phyloP scores from a whole-genome alignment of 2,113 vertebrate genomes.

The Natator depressus region DNA sequence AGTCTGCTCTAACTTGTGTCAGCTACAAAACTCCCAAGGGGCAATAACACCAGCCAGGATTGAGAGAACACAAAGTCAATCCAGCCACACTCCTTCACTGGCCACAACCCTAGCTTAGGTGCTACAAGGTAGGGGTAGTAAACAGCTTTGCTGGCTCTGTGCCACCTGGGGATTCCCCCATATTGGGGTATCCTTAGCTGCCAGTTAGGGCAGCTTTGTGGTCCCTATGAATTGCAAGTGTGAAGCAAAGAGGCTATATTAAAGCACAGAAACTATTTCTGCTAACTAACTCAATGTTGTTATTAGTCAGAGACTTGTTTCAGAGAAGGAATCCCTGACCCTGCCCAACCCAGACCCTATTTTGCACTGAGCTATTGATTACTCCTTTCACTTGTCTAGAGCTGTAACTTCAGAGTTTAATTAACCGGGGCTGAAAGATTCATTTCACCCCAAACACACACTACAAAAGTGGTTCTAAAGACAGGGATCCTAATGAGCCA shows the following conservation, averaged over 20 bases:
- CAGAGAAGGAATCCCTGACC: neutral
- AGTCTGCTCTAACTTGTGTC: constrained; percentile 28
- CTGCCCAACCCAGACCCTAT: neutral
- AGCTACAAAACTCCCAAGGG: neutral
- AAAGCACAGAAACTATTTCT: neutral
- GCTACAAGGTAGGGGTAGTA: neutral
- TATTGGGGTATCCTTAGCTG: constrained; percentile 52
- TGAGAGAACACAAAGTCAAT: neutral
- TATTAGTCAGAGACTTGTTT: constrained; percentile 38
- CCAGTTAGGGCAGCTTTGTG: constrained; percentile 65
- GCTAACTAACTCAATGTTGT: neutral
- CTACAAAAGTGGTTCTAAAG: neutral
- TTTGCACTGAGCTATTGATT: constrained; percentile 17
- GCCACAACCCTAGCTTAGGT: neutral
- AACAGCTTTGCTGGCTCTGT: neutral
- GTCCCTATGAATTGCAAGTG: constrained; percentile 47
- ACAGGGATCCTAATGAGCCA: neutral
- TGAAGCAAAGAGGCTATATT: constrained; percentile 30
- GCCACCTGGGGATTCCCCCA: constrained; percentile 54
- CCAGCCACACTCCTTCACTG: neutral
- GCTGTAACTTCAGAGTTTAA: neutral
- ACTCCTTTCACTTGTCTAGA: constrained; percentile 18
- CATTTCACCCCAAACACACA: constrained; percentile 9
- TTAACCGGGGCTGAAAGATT: constrained; percentile 16
- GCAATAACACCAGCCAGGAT: neutral